Evolutionary conservation across 2,113 vertebrate genomes (phyloP), one percentile per base, ranked within the genome.

Genomic region (Onychostruthus taczanowskii): DNA sequence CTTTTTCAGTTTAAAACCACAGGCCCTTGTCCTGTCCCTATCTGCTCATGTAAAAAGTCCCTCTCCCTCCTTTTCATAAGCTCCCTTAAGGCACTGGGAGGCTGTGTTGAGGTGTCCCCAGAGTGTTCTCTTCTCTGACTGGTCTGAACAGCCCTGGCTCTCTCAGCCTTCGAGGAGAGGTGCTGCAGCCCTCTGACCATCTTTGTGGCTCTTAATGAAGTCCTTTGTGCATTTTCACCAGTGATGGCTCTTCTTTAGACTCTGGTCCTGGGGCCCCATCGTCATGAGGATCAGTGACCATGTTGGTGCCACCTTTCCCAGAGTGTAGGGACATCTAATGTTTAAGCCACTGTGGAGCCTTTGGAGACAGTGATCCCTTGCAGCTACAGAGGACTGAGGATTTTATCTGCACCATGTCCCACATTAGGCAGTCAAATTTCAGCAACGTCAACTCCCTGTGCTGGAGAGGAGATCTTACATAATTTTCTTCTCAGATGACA

Each of bases 321-420:
- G 66, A 10, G 16, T 50, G 13, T 67, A n/a, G 30, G 17, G 76
- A 35, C 9, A 67, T 9, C 12, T 5, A 9, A 0, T 43, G 3
- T 69, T 84, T 22, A 53, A 49, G 12, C 20, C 31, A 24, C 18
- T 4, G 39, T 55, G 56, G 35, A 77, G 33, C 17, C 33, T 92
- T 23, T 72, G 67, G 35, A 55, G 62, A 35, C 16, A 41, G 5
- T 2, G 4, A 26, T 58, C 11, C 37, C 14, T 16, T 39, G n/a
- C 53, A 77, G 21, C 16, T 20, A 10, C 28, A 61, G 9, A 83
- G 53, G 9, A 62, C 2, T 24, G 28, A 49, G 35, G 11, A 7
- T 95, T 85, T 84, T 26, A 35, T 18, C 41, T 22, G 3, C 17
- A 20, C 18, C n/a, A 1, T 15, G 17, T 35, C 79, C 44, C 52